phyloP scores from a whole-genome alignment of 2,888 invertebrate genomes.

The Sarcophaga caerulescens region DNA sequence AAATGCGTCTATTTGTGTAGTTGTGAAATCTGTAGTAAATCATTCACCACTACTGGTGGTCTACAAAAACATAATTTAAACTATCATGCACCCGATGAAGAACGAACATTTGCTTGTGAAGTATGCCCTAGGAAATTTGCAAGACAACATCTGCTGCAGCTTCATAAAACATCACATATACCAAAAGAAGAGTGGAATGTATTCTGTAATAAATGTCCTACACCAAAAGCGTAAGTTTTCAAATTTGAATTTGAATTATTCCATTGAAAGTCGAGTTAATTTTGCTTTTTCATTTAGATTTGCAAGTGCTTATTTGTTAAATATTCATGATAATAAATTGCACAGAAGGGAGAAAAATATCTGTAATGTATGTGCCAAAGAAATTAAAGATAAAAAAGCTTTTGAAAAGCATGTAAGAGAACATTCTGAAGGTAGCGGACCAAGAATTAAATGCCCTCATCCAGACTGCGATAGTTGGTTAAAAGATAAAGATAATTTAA shows the following conservation, averaged over 20 bases:
- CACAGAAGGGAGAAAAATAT: constrained; percentile 78
- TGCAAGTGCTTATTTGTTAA: constrained; percentile 76
- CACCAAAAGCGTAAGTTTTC: constrained; percentile 72
- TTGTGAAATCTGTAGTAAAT: constrained; percentile 78
- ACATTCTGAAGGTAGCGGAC: constrained; percentile 76
- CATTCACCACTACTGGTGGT: constrained; percentile 77
- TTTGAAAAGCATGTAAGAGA: constrained; percentile 78
- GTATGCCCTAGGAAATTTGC: constrained; percentile 78
- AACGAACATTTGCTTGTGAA: constrained; percentile 77
- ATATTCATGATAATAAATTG: constrained; percentile 73
- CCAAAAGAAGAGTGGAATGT: constrained; percentile 75
- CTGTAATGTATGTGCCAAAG: constrained; percentile 80
- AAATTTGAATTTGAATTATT: background rate
- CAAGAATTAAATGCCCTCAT: constrained; percentile 79
- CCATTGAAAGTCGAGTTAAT: background rate
- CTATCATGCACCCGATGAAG: constrained; percentile 77
- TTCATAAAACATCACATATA: constrained; percentile 77
- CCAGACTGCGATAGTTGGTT: constrained; percentile 79
- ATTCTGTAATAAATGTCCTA: constrained; percentile 74
- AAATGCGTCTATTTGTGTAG: constrained; percentile 64
- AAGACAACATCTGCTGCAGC: constrained; percentile 75
- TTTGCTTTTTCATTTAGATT: constrained; percentile 71
- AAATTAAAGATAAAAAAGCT: constrained; percentile 78
- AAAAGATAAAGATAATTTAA: constrained; percentile 78
- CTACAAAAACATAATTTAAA: constrained; percentile 78